Evolutionary conservation across 1,140 invertebrate species (phyloP), one percentile per base, ranked within the genome.

Genomic region (Teleopsis dalmanni): DNA sequence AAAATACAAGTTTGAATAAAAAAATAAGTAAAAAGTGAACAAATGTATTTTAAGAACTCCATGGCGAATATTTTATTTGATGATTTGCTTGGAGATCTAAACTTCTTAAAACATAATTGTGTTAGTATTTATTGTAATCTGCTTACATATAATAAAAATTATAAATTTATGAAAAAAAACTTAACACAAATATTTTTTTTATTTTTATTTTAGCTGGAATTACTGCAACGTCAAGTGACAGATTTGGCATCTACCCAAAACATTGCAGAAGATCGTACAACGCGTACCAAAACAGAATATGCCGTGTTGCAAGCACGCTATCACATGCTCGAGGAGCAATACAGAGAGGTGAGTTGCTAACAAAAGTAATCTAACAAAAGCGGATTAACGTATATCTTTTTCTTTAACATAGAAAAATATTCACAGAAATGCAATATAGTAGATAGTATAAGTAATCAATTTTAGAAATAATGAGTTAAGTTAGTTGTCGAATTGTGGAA

Each of bases 241-340:
- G 82, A 83, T 34, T 75, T 95, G 55, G 85, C 83, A 8, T 89
- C 93, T 62, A 90, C 84, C 50, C 91, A 88, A 65, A 84, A 76
- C 56, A 85, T 81, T 52, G 82, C 83, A 8, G 89, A 93, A 67
- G 89, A 94, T 70, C 78, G 87, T 42, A 93, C 92, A 59, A 83
- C 84, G 4, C 75, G 87, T 51, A 85, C 84, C 33, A 94, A 92
- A 62, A 85, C 91, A 43, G 90, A 95, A 72, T 93, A 94, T 79
- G 87, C 87, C 1, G 87, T 87, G 33, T 75, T 95, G 13, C 87
- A 90, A 60, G 87, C 88, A 3, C 80, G 91, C 60, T 83, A 95
- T 55, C 82, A 91, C 58, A 90, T 91, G 81, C 76, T 95, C 47
- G 93, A 96, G 65, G 93, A 95, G 70, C 88, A 93, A 60, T 78